Base-by-base conservation (phyloP, 2,113 vertebrate species). In the Pyxicephalus adspersus region DNA sequence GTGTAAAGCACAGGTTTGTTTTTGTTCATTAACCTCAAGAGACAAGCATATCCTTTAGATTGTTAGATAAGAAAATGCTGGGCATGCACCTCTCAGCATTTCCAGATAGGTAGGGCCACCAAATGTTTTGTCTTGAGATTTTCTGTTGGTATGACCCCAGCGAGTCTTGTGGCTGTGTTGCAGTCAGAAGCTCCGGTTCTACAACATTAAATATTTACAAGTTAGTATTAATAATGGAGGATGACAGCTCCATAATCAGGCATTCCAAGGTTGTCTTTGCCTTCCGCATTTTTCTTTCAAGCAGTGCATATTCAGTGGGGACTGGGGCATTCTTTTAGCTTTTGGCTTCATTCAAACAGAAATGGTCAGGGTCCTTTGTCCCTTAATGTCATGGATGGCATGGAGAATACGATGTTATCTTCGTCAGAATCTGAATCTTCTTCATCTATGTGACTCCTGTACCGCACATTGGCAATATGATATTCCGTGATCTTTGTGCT, bases 151-250 rank as follows among this genome's bases (percentile, higher is more conserved):
- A 77, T 90, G 91, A 92, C 91, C 90, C 70, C 54, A 87, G 87
- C 82, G 85, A 90, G 88, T 91, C 88, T 93, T 87, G 90, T 90
- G 92, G 88, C 81, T 86, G 85, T 74, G 88, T 85, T 85, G 90
- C 1, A 86, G 89, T 85, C 90, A 89, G 87, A 89, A 94, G 87
- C 90, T 85, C 86, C 74, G 86, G 91, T 93, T 96, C 95, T 95
- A 93, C 94, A 93, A 93, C 94, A 96, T 96, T 96, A 97, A 96
- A 97, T 97, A 96, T 96, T 96, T 96, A 96, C 91, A 91, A 91
- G 86, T 89, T 89, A 91, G 90, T 92, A 95, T 96, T 95, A 95
- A 96, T 96, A 96, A 95, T 94, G 93, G 94, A 96, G 93, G 93
- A 92, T 96, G 94, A 94, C 94, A 95, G 94, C 90, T 95, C 93